Evolutionary conservation across 2,797 vertebrate genomes (phyloP), one percentile per base, ranked within the genome.

Genomic region (Sebastes kiyomatsui): DNA sequence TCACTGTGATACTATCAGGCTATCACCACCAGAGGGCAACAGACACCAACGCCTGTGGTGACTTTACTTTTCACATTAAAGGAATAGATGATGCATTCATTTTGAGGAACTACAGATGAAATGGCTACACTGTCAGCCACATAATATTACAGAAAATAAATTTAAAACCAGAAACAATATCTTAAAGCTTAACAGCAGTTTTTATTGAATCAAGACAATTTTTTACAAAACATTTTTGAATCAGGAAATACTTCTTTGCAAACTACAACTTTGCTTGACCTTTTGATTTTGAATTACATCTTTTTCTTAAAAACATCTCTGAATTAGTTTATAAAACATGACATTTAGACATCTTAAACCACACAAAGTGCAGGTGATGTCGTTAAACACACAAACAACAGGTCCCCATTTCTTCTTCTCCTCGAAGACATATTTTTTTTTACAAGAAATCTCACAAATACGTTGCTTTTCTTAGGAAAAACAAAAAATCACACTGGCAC

Each of bases 311-410:
- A 93, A 92, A 79, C 92, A 89, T 91, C 96, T 97, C 96, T 95
- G 94, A 87, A 96, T 96, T 97, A 96, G 95, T 97, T 97, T 97
- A 97, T 96, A 97, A 97, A 98, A 97, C 95, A 93, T 94, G 95
- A 95, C 93, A 91, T 90, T 89, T 94, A 88, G 93, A 96, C 94
- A 95, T 89, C 93, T 90, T 82, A 59, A 69, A 72, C 85, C 90
- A 88, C 92, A 94, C 82, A 95, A 85, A 93, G 83, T 92, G 85
- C 91, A 73, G 90, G 84, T 80, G 82, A 84, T 91, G 94, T 92
- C 93, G 82, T 91, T 79, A 60, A 87, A 92, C 81, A 90, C 78
- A 91, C 81, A 81, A 80, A 83, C 77, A 72, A 83, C 46, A 95
- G 92, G 92, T 90, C 87, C 89, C 88, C 38, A 67, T 88, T 88